Evolutionary conservation across 2,797 vertebrate genomes (phyloP).

Genomic region (Pelochelys cantorii): DNA sequence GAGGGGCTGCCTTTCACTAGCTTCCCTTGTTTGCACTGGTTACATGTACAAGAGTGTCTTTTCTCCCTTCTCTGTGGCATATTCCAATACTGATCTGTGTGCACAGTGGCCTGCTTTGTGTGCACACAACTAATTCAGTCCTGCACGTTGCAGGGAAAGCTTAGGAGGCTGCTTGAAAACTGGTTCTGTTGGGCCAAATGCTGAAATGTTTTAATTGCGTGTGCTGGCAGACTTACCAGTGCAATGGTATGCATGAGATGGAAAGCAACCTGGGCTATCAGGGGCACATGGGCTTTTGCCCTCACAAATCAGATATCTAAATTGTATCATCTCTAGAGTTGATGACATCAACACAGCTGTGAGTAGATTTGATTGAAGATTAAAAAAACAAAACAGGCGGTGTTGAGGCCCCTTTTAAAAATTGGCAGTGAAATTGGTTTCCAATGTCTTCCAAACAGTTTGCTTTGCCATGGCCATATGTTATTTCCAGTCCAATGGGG

Average conservation of each 20-base stretch:
- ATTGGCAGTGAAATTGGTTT: conserved; percentile 21
- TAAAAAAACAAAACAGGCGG: neutral
- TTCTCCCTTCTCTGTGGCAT: neutral
- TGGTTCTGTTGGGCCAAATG: conserved; percentile 62
- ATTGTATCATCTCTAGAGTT: conserved; percentile 30
- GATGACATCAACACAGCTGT: neutral
- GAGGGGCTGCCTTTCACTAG: neutral
- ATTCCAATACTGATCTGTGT: conserved; percentile 70
- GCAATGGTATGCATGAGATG: conserved; percentile 71
- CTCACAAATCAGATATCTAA: conserved; percentile 54
- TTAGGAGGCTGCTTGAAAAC: conserved; percentile 74
- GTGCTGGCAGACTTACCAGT: conserved; percentile 55
- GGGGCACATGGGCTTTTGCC: neutral
- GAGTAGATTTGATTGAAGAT: neutral
- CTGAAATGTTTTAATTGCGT: conserved; percentile 66
- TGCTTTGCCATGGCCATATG: conserved; percentile 50
- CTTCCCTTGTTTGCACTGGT: neutral
- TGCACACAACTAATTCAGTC: conserved; percentile 64
- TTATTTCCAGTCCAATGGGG: conserved; percentile 3
- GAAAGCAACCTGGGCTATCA: conserved; percentile 73
- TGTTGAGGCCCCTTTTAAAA: neutral
- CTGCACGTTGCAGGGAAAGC: conserved; percentile 60
- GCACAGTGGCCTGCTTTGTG: conserved; percentile 71
- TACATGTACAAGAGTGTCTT: neutral
- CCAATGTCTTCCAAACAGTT: conserved; percentile 27